Evolutionary conservation across 2,888 invertebrate genomes (phyloP).

Genomic region (Dicyrtoma fusca): DNA sequence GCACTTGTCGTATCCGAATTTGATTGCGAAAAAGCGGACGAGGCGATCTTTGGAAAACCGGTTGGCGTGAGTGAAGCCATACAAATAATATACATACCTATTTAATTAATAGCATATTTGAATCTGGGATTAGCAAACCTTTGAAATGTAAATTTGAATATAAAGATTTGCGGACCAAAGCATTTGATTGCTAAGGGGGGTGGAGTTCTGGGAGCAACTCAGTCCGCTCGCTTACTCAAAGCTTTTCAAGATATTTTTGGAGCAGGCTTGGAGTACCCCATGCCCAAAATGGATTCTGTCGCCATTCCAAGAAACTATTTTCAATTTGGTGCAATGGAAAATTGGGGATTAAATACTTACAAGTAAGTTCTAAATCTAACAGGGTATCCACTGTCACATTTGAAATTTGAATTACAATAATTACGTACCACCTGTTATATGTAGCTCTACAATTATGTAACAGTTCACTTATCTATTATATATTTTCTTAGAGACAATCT

Average conservation of each 20-base stretch:
- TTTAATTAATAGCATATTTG: too few species aligned
- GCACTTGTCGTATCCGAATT: slow-evolving; percentile 49
- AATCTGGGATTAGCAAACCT: background rate
- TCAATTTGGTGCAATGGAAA: slow-evolving; percentile 43
- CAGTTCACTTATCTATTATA: too few species aligned
- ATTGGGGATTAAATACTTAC: slow-evolving; percentile 51
- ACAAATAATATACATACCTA: too few species aligned
- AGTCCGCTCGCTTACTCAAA: slow-evolving; percentile 44
- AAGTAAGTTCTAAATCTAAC: slow-evolving; percentile 27
- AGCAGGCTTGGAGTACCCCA: slow-evolving; percentile 23
- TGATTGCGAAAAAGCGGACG: slow-evolving; percentile 10
- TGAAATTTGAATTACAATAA: too few species aligned
- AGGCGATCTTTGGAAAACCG: slow-evolving; percentile 23
- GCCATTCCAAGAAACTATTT: slow-evolving; percentile 41
- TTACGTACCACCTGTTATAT: too few species aligned
- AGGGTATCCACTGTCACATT: too few species aligned
- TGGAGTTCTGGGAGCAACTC: slow-evolving; percentile 36
- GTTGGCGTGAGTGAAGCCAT: slow-evolving; percentile 26
- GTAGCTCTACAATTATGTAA: too few species aligned
- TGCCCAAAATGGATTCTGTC: slow-evolving; percentile 53
- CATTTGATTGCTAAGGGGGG: slow-evolving; percentile 16
- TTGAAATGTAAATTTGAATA: slow-evolving; percentile 7
- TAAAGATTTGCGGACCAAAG: slow-evolving; percentile 45
- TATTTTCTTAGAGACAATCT: slow-evolving; percentile 24
- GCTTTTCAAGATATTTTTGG: slow-evolving; percentile 14